A percentile compares a stretch with the other conserved stretches of the same genome.
Evolutionary conservation across 2,797 vertebrate species (phyloP).

Genomic region (Capromys pilorides): DNA sequence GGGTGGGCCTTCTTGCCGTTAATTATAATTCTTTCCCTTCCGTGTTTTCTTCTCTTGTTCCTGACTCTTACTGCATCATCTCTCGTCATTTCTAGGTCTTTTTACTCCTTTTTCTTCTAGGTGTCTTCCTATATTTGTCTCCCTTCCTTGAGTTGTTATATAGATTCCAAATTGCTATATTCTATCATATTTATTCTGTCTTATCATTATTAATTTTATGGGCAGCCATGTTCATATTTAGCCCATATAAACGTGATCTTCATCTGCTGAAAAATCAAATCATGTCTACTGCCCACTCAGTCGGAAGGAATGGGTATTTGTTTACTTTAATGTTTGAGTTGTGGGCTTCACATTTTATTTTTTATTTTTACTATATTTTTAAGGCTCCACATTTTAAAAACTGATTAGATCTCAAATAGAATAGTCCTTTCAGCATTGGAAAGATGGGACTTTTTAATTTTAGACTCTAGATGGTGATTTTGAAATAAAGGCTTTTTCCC

Average conservation of each 20-base stretch:
- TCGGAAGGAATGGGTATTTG: not conserved
- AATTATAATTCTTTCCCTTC: not conserved
- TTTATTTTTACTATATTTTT: too few species aligned
- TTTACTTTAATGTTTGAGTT: constrained; percentile 29
- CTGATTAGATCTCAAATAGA: not conserved
- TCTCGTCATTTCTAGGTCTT: constrained; percentile 20
- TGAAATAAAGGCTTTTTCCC: not conserved
- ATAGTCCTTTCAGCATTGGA: not conserved
- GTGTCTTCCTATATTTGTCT: not conserved
- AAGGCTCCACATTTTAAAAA: not conserved
- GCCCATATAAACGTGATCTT: not conserved
- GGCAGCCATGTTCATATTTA: constrained; percentile 7
- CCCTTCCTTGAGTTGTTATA: not conserved
- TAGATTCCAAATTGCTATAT: not conserved
- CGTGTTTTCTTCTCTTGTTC: not conserved
- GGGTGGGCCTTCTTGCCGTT: not conserved
- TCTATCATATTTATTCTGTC: not conserved
- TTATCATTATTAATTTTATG: constrained; percentile 9
- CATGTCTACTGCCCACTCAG: not conserved
- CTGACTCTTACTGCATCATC: not conserved
- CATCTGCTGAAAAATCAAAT: not conserved
- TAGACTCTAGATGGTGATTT: not conserved
- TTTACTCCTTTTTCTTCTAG: not conserved
- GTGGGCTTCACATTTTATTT: not conserved
- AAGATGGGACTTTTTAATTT: not conserved